Evolutionary conservation across 2,797 vertebrate genomes (phyloP).

Genomic region (Sciurus vulgaris): DNA sequence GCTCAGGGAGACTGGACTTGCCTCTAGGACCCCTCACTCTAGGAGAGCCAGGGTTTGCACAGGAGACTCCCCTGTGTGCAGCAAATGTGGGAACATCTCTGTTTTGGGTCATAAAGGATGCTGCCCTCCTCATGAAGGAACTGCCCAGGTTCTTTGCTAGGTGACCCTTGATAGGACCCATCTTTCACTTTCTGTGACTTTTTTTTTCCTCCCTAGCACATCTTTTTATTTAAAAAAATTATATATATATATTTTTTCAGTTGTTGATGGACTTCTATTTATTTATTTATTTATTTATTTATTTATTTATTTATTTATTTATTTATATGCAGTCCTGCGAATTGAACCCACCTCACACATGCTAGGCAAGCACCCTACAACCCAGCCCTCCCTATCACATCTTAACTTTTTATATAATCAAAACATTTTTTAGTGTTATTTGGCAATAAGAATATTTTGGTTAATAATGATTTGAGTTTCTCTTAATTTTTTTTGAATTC

Average conservation of each 20-base stretch:
- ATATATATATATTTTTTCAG: too few species aligned
- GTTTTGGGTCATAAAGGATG: not conserved
- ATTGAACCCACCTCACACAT: too few species aligned
- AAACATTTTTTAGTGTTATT: not conserved
- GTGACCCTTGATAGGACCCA: not conserved
- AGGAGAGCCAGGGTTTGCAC: not conserved
- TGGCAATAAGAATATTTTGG: constrained; percentile 6
- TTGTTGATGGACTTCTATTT: too few species aligned
- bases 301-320: too few species aligned
- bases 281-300: too few species aligned
- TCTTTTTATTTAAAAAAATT: not conserved
- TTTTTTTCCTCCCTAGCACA: not conserved
- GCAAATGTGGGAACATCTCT: not conserved
- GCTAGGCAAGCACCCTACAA: too few species aligned
- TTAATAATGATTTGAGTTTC: not conserved
- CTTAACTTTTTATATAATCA: not conserved
- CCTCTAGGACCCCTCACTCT: not conserved
- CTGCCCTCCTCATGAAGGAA: not conserved
- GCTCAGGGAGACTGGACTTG: not conserved
- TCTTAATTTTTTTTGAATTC: constrained; percentile 29
- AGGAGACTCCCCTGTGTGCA: not conserved
- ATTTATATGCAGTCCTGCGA: too few species aligned
- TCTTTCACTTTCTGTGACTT: not conserved
- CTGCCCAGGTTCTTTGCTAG: not conserved
- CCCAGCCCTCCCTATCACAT: not conserved